Conservation (phyloP, 2,797 vertebrate species). For the Pampus argenteus region DNA sequence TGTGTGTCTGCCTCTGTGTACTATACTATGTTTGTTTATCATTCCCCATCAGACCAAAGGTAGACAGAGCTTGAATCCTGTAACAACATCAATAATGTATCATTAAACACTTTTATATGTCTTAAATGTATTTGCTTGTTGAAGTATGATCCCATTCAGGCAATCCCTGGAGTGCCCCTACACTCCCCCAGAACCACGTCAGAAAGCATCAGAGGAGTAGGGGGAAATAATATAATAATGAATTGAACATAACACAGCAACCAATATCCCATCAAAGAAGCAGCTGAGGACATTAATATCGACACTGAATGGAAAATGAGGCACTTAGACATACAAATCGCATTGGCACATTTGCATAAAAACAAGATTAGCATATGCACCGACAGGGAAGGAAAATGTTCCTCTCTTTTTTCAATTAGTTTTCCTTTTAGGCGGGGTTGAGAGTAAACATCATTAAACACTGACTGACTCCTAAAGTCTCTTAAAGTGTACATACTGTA, state of each 20-base stretch:
- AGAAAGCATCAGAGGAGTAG: slow-evolving; percentile 73
- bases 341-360: slow-evolving; percentile 82
- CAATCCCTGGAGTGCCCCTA: slow-evolving; percentile 60
- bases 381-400: slow-evolving; percentile 73
- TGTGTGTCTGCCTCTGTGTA: slow-evolving; percentile 3
- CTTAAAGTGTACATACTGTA: slow-evolving; percentile 9
- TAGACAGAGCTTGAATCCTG: slow-evolving; percentile 15
- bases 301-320: slow-evolving; percentile 81
- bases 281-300: slow-evolving; percentile 81
- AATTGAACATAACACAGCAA: slow-evolving; percentile 74
- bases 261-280: slow-evolving; percentile 84
- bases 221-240: slow-evolving; percentile 66
- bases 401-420: slow-evolving; percentile 24
- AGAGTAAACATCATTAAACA: slow-evolving; percentile 63
- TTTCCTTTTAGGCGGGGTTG: slow-evolving; percentile 2
- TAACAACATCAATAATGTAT: slow-evolving; percentile 46
- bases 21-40: slow-evolving; percentile 24
- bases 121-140: no score
- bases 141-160: slow-evolving; percentile 47
- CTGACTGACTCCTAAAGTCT: slow-evolving; percentile 33
- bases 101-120: slow-evolving; percentile 41
- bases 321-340: slow-evolving; percentile 84
- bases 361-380: slow-evolving; percentile 83
- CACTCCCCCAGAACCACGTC: slow-evolving; percentile 51
- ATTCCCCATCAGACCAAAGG: not conserved